A percentile compares a stretch with the other conserved stretches of the same genome.
Conservation (phyloP, 2,797 vertebrate genomes). For the Parauchenoglanis ngamensis region DNA sequence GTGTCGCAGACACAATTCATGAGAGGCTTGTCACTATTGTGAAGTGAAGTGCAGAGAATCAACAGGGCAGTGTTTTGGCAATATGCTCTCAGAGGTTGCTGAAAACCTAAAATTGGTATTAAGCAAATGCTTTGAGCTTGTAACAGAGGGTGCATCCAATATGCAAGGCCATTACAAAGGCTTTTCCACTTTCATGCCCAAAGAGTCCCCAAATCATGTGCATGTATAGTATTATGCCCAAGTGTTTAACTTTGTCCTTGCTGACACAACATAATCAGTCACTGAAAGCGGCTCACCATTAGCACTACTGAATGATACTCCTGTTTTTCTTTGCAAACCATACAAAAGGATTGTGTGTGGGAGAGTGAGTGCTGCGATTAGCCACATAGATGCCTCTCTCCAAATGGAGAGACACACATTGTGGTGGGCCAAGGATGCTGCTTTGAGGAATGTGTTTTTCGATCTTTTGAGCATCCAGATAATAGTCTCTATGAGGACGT, state of each 20-base stretch:
- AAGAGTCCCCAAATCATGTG: slow-evolving; percentile 15
- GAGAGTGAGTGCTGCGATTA: no score
- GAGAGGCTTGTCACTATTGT: no score
- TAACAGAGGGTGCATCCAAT: not conserved
- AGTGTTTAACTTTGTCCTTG: slow-evolving; percentile 12
- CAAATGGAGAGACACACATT: slow-evolving; percentile 18
- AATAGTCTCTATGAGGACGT: not conserved
- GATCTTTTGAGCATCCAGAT: slow-evolving; percentile 21
- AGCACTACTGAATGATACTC: slow-evolving; percentile 21
- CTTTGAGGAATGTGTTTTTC: slow-evolving; percentile 34
- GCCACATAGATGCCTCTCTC: not conserved
- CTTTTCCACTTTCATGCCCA: slow-evolving; percentile 17
- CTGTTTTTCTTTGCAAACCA: not conserved
- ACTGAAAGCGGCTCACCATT: not conserved
- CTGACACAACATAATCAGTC: not conserved
- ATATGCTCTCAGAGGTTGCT: no score
- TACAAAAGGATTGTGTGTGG: no score
- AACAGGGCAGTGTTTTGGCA: no score
- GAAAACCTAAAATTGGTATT: no score
- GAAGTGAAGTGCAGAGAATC: no score
- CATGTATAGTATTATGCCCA: slow-evolving; percentile 29
- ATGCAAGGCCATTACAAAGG: slow-evolving; percentile 34
- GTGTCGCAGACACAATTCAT: no score
- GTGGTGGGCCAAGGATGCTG: slow-evolving; percentile 39
- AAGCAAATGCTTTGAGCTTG: not conserved